Evolutionary conservation across 2,888 invertebrate genomes (phyloP).

Genomic region (Netelia inedita): DNA sequence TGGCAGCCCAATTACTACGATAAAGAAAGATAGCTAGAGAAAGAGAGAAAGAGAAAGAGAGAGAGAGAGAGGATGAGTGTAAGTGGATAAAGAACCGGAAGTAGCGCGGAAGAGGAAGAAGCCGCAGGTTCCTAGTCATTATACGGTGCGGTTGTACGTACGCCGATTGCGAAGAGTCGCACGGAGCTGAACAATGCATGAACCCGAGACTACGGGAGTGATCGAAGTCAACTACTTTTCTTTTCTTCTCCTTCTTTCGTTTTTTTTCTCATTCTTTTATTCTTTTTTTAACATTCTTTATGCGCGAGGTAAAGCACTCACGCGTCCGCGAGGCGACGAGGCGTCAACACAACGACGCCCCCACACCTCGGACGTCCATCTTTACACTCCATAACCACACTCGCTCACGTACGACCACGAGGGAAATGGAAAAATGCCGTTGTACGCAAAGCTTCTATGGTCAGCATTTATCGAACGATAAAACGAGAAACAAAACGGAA

Average conservation of each 20-base stretch:
- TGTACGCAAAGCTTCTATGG: no score
- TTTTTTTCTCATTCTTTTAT: no score
- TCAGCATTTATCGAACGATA: no score
- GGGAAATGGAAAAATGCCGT: no score
- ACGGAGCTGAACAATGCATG: constrained; percentile 65
- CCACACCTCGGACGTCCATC: background rate
- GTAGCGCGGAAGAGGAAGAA: constrained; percentile 57
- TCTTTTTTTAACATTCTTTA: background rate
- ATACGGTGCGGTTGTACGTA: constrained; percentile 21
- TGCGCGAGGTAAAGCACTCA: background rate
- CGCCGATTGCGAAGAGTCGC: constrained; percentile 54
- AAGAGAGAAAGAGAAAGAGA: background rate
- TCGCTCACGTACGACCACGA: background rate
- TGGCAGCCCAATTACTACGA: constrained; percentile 44
- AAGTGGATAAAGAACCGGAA: constrained; percentile 55
- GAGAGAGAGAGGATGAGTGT: constrained; percentile 6
- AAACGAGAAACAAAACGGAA: no score
- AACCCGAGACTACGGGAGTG: constrained; percentile 33
- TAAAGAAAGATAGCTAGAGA: background rate
- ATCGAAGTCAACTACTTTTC: constrained; percentile 52
- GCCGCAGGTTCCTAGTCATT: constrained; percentile 36
- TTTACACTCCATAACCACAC: background rate
- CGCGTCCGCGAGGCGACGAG: background rate
- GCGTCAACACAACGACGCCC: background rate
- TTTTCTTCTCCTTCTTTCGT: constrained; percentile 16